A percentile compares a stretch with the other conserved stretches of the same genome.
Conservation (phyloP, 2,888 invertebrate species). For the Rhorus exstirpatorius region DNA sequence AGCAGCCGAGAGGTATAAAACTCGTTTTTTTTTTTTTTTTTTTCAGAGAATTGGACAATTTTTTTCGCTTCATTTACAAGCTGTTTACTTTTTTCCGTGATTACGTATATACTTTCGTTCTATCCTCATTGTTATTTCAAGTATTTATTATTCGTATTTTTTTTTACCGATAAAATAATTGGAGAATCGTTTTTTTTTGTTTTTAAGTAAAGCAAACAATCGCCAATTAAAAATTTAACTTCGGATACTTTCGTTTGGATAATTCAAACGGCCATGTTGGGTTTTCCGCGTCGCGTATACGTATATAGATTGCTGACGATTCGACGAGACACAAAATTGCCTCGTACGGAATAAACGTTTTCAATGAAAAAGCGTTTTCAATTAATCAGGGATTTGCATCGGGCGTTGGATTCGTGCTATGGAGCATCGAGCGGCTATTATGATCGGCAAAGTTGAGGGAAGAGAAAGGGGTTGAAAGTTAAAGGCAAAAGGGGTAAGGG, state of each 20-base stretch:
- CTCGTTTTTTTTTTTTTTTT: background rate
- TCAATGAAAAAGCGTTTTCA: constrained; percentile 65
- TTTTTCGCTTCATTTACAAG: constrained; percentile 9
- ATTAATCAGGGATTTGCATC: constrained; percentile 66
- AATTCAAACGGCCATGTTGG: background rate
- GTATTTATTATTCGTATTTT: background rate
- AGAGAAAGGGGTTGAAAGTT: background rate
- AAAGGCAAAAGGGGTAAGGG: background rate
- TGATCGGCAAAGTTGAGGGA: constrained; percentile 41
- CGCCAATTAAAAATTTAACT: background rate
- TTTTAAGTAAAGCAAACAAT: background rate
- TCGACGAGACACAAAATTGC: constrained; percentile 44
- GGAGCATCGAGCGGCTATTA: constrained; percentile 8
- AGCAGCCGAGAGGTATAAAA: background rate
- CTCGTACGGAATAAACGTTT: constrained; percentile 49
- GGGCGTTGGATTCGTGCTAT: constrained; percentile 34
- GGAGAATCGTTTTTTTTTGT: constrained; percentile 4
- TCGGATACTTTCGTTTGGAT: background rate
- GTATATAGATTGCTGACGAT: background rate
- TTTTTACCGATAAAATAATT: background rate
- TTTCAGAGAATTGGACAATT: background rate
- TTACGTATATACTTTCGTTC: constrained; percentile 4
- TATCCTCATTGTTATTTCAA: background rate
- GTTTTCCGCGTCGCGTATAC: background rate
- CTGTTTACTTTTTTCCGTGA: background rate